phyloP scores from a whole-genome alignment of 2,797 vertebrate species.

The Chrysocyon brachyurus region DNA sequence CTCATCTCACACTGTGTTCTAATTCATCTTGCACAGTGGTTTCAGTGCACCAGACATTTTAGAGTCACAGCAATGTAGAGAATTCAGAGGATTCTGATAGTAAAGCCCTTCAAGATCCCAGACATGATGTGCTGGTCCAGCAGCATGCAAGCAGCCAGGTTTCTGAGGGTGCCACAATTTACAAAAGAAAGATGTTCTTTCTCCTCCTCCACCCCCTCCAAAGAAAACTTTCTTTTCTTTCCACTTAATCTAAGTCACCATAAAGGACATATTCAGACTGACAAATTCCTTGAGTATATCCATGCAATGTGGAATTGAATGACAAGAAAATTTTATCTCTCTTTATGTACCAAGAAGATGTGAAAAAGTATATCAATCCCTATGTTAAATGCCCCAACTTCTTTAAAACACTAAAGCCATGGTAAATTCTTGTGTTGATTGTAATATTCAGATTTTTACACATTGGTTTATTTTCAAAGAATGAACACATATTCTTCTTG shows the following conservation, averaged over 20 bases:
- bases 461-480: conserved; percentile 31
- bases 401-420: neutral
- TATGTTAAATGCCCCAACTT: conserved; percentile 7
- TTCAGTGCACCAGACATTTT: neutral
- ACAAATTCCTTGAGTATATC: neutral
- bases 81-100: neutral
- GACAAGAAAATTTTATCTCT: neutral
- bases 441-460: conserved; percentile 1
- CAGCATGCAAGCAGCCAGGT: neutral
- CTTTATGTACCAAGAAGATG: neutral
- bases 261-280: neutral
- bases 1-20: neutral
- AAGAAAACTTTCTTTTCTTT: neutral
- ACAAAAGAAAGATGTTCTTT: neutral
- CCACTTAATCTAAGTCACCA: neutral
- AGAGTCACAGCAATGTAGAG: neutral
- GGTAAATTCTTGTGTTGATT: neutral
- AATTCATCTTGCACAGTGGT: neutral
- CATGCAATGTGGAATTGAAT: neutral
- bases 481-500: neutral
- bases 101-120: neutral
- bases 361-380: neutral
- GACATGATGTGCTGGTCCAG: neutral
- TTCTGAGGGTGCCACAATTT: neutral
- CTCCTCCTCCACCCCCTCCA: neutral